Percentiles rank a stretch among this genome's conserved stretches.
Conservation (phyloP, 37 sponge, comb jelly and placozoan species). For the Crambe crambe region DNA sequence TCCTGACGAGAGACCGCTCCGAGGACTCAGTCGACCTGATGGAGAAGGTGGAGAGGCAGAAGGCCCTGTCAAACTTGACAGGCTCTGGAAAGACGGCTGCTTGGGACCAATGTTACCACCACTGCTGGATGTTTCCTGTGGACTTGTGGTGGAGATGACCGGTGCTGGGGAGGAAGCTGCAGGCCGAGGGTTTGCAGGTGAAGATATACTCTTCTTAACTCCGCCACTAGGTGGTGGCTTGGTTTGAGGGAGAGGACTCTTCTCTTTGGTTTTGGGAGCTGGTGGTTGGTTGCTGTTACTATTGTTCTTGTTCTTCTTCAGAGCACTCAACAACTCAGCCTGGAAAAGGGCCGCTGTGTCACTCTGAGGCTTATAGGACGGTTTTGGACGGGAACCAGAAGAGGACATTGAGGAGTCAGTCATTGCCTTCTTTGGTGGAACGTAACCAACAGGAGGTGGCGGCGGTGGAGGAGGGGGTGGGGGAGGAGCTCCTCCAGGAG, state of each 20-base stretch:
- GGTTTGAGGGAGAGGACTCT: not conserved
- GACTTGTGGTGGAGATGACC: not conserved
- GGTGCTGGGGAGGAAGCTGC: not conserved
- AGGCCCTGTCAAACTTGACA: not conserved
- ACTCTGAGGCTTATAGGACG: constrained; percentile 9
- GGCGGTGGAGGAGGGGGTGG: constrained; percentile 60
- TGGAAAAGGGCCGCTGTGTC: constrained; percentile 21
- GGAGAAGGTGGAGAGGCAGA: not conserved
- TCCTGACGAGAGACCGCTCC: not conserved
- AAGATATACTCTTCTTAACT: no score
- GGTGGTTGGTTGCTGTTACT: not conserved
- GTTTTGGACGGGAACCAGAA: not conserved
- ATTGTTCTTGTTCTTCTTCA: constrained; percentile 39
- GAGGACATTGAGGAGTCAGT: constrained; percentile 14
- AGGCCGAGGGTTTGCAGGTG: not conserved
- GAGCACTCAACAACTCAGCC: constrained; percentile 33
- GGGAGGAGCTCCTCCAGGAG: constrained; percentile 37
- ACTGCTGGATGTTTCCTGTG: not conserved
- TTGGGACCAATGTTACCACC: not conserved
- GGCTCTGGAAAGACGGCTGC: not conserved
- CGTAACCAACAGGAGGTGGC: constrained; percentile 39
- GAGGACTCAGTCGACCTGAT: not conserved
- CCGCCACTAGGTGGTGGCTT: not conserved
- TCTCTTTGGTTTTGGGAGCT: not conserved
- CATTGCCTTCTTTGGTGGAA: constrained; percentile 43